Percentiles rank a stretch among this genome's conserved stretches.
Conservation (phyloP, 2,797 vertebrate genomes). For the Squalus acanthias region DNA sequence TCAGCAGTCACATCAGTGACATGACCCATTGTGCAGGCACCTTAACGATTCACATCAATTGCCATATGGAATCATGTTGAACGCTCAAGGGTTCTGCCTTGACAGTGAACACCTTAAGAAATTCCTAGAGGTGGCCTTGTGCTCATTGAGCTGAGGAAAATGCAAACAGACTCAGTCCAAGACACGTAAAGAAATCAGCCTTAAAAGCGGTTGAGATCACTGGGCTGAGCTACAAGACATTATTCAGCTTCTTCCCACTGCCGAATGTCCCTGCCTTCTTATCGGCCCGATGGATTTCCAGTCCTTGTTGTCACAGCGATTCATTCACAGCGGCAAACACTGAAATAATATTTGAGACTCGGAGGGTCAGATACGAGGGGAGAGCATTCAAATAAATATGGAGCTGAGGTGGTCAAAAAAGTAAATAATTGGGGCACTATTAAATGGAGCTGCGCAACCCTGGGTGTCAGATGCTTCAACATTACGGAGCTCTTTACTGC, state of each 20-base stretch:
- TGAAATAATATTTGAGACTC: not conserved
- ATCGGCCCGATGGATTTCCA: not conserved
- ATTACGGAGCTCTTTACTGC: not conserved
- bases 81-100: not conserved
- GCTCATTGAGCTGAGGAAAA: not conserved
- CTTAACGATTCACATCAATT: not conserved
- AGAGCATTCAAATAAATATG: not conserved
- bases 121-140: not conserved
- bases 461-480: not conserved
- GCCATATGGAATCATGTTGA: not conserved
- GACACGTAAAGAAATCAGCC: not conserved
- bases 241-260: not conserved
- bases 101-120: not conserved
- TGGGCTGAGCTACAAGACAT: not conserved
- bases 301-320: not conserved
- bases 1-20: not conserved
- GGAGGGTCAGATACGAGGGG: not conserved
- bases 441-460: not conserved
- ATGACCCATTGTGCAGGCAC: not conserved
- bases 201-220: not conserved
- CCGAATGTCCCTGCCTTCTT: not conserved
- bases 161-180: not conserved
- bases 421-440: not conserved
- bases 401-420: not conserved
- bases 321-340: not conserved